These are phyloP conservation scores for Indicator maculatus DNA, from an alignment of 2,113 vertebrate genomes.

Conservation along the genomic window DNA sequence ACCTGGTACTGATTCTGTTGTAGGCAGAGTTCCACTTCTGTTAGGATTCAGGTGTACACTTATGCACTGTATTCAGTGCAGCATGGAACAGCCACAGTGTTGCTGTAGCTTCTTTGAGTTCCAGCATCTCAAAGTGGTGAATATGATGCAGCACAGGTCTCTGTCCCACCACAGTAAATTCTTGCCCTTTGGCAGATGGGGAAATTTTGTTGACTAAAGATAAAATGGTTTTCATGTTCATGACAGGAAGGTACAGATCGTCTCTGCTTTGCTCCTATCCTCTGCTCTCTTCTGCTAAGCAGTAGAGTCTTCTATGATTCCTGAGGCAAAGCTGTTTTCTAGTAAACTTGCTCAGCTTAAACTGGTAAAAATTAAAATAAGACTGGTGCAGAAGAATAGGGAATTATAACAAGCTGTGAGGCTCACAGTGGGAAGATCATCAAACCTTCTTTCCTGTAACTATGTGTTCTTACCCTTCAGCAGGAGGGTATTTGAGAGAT, in stretches of 20 bases:
- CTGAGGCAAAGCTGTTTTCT: neutral
- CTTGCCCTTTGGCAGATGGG: neutral
- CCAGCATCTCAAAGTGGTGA: neutral
- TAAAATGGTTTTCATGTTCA: neutral
- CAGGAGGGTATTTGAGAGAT: slow-evolving; percentile 27
- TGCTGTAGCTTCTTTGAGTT: neutral
- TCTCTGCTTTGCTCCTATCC: neutral
- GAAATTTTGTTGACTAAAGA: neutral
- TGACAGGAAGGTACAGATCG: neutral
- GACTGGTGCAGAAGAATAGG: neutral
- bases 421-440: neutral
- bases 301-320: neutral
- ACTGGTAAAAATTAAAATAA: neutral
- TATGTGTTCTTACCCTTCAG: neutral
- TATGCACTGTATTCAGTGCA: neutral
- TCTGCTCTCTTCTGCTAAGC: neutral
- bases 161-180: neutral
- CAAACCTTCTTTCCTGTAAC: neutral
- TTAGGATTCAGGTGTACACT: too few relatives aligned
- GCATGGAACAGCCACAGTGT: accelerated
- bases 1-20: accelerated
- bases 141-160: accelerated
- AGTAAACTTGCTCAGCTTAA: neutral
- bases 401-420: neutral
- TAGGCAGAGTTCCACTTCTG: neutral